phyloP scores from a whole-genome alignment of 2,888 invertebrate species.

The Eristalis arbustorum region DNA sequence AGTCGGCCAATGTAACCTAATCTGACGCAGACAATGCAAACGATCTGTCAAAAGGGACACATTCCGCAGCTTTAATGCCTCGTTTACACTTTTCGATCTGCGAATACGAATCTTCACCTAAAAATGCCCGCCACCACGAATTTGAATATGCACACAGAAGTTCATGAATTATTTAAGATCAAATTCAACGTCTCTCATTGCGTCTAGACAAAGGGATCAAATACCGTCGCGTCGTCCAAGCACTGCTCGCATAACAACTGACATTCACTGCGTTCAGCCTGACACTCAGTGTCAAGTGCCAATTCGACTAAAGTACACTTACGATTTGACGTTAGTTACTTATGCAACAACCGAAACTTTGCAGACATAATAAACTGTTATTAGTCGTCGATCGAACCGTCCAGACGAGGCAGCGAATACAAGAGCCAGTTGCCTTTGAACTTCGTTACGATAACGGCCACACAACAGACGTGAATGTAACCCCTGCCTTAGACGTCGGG shows the following conservation, averaged over 20 bases:
- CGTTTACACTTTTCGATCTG: too few relatives aligned
- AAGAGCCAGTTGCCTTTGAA: neutral
- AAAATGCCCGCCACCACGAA: too few relatives aligned
- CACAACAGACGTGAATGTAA: neutral
- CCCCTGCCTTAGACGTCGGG: neutral
- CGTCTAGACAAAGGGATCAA: neutral
- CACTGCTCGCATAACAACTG: neutral
- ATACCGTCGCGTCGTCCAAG: neutral
- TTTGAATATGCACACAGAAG: too few relatives aligned
- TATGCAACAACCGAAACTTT: neutral
- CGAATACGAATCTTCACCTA: too few relatives aligned
- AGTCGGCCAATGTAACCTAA: too few relatives aligned
- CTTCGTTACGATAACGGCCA: neutral
- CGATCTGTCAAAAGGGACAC: too few relatives aligned
- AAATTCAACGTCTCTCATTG: neutral
- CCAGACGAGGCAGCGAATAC: neutral
- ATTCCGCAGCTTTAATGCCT: too few relatives aligned
- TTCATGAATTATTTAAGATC: too few relatives aligned
- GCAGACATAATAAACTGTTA: neutral
- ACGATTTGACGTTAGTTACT: neutral
- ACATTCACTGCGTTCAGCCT: neutral
- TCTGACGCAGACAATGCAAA: too few relatives aligned
- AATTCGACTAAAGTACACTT: neutral
- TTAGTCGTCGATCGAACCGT: neutral
- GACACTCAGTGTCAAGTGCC: neutral